Percentiles rank a stretch among this genome's conserved stretches.
phyloP scores from a whole-genome alignment of 2,888 invertebrate genomes.

The Dicranocentrus wangi region DNA sequence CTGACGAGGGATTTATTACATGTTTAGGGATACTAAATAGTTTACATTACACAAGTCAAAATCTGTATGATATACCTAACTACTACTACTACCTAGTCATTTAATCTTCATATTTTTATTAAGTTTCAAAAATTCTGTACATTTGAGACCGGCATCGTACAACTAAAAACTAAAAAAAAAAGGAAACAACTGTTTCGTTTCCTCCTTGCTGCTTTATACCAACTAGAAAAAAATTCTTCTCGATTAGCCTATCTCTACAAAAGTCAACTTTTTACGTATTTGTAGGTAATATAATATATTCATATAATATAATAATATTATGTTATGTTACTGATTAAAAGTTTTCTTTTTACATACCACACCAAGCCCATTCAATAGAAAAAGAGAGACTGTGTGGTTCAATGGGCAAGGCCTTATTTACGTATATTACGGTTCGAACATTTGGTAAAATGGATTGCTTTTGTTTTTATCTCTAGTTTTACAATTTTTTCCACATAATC shows the following conservation, averaged over 20 bases:
- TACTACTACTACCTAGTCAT: neutral
- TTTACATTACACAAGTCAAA: too few species aligned
- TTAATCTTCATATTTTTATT: constrained; percentile 2
- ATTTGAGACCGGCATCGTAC: constrained; percentile 53
- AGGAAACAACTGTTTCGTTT: neutral
- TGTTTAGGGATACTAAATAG: neutral
- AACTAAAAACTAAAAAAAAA: neutral
- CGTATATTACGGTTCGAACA: constrained; percentile 65
- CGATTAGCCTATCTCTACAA: too few species aligned
- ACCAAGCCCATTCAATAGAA: constrained; percentile 53
- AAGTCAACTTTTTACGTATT: too few species aligned
- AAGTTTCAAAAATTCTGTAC: constrained; percentile 47
- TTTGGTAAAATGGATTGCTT: constrained; percentile 65
- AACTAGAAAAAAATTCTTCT: neutral
- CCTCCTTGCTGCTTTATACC: neutral
- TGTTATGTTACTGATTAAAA: constrained; percentile 28
- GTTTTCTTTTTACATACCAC: constrained; percentile 44
- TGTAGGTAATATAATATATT: constrained; percentile 2
- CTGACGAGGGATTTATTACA: too few species aligned
- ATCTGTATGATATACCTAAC: neutral
- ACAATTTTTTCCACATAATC: neutral
- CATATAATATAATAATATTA: neutral
- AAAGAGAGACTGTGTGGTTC: constrained; percentile 42
- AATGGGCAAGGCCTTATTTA: constrained; percentile 60
- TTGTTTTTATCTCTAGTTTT: constrained; percentile 38